These are phyloP conservation scores for Gallirallus australis DNA, from an alignment of 2,797 vertebrate genomes.

Conservation along the genomic window DNA sequence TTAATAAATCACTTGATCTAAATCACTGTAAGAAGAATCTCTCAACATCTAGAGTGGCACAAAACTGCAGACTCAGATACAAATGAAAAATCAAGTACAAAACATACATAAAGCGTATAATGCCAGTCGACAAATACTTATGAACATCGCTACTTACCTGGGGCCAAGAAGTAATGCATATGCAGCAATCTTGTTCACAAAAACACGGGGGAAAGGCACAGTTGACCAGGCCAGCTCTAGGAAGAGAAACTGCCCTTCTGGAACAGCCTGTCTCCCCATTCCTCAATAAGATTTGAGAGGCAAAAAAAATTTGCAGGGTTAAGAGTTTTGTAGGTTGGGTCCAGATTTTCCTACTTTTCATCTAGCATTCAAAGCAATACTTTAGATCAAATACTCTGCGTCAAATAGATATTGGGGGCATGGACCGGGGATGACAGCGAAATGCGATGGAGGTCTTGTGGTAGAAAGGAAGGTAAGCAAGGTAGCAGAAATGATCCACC, in stretches of 20 bases:
- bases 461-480: neutral
- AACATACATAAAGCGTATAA: neutral
- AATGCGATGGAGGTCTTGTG: neutral
- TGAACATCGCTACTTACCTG: neutral
- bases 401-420: neutral
- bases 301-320: neutral
- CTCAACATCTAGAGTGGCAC: neutral
- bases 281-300: neutral
- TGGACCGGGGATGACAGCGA: neutral
- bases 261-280: neutral
- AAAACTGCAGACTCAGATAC: neutral
- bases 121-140: neutral
- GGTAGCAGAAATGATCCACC: neutral
- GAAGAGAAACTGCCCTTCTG: neutral
- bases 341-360: neutral
- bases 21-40: neutral
- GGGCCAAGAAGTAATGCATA: neutral
- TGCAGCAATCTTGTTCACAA: neutral
- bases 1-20: neutral
- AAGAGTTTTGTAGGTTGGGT: neutral
- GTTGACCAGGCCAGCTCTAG: neutral
- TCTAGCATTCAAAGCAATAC: neutral
- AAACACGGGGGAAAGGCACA: neutral
- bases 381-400: neutral
- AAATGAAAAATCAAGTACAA: neutral